Evolutionary conservation across 1,140 invertebrate genomes (phyloP), one percentile per base, ranked within the genome.

Genomic region (Nasonia giraulti): DNA sequence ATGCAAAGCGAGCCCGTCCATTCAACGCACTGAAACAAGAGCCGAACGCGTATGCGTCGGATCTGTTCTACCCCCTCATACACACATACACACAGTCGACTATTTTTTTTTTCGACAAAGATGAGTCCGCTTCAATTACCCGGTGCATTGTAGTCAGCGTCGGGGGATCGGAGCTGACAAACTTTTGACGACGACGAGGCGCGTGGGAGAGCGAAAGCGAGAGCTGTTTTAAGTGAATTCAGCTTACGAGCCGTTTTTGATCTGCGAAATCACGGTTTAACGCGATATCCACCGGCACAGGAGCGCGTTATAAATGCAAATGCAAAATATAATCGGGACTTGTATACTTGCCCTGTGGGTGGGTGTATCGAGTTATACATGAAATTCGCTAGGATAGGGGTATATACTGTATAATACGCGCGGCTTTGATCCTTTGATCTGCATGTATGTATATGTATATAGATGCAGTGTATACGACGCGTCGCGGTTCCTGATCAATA

Each of bases 361-460:
- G 27, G 20, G 75, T 50, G 50, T 50, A 62, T 78, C 47, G 76
- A 55, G n/a, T 78, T 78, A 78, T 78, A 78, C 10, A 17, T 37
- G 76, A 78, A 78, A 78, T 50, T 55, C 4, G 76, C 47, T 2
- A 17, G 2, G 73, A 75, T 44, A 44, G 73, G 68, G 55, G 27
- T 73, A 20, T 73, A 14, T 47, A 11, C 33, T 40, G 17, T 44
- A 76, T 33, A 76, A 44, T 33, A 76, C 37, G 23, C 20, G 55
- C 40, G 76, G 62, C 78, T 80, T 23, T 80, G 78, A 80, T 66
- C 78, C 78, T 80, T 80, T 80, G 78, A 80, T 80, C 78, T 80
- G 27, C 50, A 27, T 68, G n/a, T 10, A n/a, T 40, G 12, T 27
- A 71, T 31, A 71, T 71, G n/a, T 71, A 31, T 71, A 31, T 40